A percentile compares a stretch with the other conserved stretches of the same genome.
These are phyloP conservation scores for Habroteleia sp. DNA, from an alignment of 2,888 invertebrate species.

Conservation along the genomic window DNA sequence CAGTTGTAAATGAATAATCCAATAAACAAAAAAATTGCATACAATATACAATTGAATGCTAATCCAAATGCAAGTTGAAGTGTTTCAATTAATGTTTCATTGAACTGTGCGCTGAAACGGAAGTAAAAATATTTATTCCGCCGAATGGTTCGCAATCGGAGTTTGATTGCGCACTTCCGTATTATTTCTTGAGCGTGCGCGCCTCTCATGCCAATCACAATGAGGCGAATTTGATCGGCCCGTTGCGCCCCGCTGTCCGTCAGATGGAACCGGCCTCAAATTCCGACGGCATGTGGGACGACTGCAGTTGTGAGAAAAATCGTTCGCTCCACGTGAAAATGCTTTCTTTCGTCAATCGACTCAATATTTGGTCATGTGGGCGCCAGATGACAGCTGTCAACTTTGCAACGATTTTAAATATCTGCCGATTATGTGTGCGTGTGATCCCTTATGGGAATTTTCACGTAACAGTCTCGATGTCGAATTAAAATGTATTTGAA, in stretches of 20 bases:
- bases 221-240: conserved; percentile 35
- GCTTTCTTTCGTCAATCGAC: conserved; percentile 24
- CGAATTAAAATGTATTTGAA: too few relatives aligned
- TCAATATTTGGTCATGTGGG: too few relatives aligned
- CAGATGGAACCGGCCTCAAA: conserved; percentile 8
- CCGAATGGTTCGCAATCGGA: conserved; percentile 9
- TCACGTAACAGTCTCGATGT: too few relatives aligned
- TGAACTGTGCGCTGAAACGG: neutral
- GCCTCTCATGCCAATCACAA: conserved; percentile 41
- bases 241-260: neutral
- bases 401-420: too few relatives aligned
- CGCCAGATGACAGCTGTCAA: too few relatives aligned
- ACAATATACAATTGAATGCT: neutral
- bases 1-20: too few relatives aligned
- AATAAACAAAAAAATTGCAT: too few relatives aligned
- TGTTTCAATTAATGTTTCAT: conserved; percentile 22
- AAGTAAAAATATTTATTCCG: conserved; percentile 21
- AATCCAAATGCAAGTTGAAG: neutral
- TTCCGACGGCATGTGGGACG: conserved; percentile 36
- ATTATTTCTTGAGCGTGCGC: conserved; percentile 31
- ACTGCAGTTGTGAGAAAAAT: conserved; percentile 8
- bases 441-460: too few relatives aligned
- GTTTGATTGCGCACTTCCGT: conserved; percentile 46
- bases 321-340: conserved; percentile 28
- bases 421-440: too few relatives aligned